Percentiles rank a stretch among this genome's conserved stretches.
Conservation (phyloP, 2,113 vertebrate genomes). For the Riparia riparia region DNA sequence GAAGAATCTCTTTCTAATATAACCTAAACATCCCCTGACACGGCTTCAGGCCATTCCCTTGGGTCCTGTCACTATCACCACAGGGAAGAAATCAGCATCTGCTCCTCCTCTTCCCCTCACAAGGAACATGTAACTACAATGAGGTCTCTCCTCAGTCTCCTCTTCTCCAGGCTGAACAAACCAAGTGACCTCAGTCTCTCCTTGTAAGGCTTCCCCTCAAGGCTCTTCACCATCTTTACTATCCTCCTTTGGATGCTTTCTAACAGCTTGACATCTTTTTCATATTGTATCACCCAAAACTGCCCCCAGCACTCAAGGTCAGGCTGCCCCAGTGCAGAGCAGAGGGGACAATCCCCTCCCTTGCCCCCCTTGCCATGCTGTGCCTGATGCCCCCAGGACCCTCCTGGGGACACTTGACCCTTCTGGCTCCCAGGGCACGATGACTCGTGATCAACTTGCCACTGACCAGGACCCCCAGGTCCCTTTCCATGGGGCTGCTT, state of each 20-base stretch:
- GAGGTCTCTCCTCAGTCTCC: background rate
- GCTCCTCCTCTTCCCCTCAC: background rate
- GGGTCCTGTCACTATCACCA: background rate
- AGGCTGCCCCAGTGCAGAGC: rapidly evolving
- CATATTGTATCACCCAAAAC: rapidly evolving
- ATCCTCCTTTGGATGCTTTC: background rate
- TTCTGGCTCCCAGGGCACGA: background rate
- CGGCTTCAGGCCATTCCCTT: background rate
- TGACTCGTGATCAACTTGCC: background rate
- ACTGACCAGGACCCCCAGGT: rapidly evolving
- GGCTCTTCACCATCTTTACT: background rate
- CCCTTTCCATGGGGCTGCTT: background rate
- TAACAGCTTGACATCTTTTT: background rate
- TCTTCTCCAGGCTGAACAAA: background rate
- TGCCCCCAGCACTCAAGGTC: background rate
- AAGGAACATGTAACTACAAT: rapidly evolving
- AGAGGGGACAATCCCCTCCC: background rate
- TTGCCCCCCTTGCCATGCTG: rapidly evolving
- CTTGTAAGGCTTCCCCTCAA: background rate
- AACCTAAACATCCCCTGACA: background rate
- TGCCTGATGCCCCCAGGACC: background rate
- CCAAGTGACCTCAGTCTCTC: background rate
- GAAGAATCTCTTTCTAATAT: background rate
- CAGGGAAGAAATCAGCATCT: background rate
- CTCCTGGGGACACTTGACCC: background rate